These are phyloP conservation scores for Lasiurus borealis DNA, from an alignment of 2,113 vertebrate genomes.

Conservation along the genomic window DNA sequence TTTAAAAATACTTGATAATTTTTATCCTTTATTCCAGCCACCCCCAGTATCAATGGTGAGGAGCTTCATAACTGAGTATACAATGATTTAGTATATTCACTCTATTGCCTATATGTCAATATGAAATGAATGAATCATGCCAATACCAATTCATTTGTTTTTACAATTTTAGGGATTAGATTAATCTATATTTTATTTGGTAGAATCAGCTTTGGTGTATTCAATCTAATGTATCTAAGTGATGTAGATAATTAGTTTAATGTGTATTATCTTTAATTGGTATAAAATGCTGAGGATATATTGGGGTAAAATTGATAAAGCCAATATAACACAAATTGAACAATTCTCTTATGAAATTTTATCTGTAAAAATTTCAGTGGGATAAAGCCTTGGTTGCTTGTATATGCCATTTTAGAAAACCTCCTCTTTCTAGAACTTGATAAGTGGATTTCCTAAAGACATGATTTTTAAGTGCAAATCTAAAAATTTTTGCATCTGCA, in stretches of 20 bases:
- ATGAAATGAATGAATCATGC: background rate
- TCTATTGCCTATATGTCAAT: background rate
- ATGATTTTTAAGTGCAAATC: background rate
- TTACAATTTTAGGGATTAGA: background rate
- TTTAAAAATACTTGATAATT: background rate
- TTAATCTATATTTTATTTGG: conserved; percentile 16
- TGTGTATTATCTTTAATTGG: background rate
- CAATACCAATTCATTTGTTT: background rate
- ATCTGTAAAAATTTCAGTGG: background rate
- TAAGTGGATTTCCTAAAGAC: background rate
- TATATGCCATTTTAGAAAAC: background rate
- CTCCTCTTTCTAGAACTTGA: background rate
- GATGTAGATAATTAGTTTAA: background rate
- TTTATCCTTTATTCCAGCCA: background rate
- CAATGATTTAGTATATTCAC: background rate
- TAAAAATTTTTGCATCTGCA: background rate
- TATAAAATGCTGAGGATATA: conserved; percentile 16
- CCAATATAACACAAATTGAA: background rate
- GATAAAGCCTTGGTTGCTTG: background rate
- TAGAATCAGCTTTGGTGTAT: background rate
- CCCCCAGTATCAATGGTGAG: background rate
- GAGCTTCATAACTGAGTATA: background rate
- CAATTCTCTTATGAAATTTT: background rate
- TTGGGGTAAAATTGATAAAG: conserved; percentile 38
- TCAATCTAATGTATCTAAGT: background rate